Conservation (phyloP, 2,113 vertebrate species). For the Nothobranchius furzeri region DNA sequence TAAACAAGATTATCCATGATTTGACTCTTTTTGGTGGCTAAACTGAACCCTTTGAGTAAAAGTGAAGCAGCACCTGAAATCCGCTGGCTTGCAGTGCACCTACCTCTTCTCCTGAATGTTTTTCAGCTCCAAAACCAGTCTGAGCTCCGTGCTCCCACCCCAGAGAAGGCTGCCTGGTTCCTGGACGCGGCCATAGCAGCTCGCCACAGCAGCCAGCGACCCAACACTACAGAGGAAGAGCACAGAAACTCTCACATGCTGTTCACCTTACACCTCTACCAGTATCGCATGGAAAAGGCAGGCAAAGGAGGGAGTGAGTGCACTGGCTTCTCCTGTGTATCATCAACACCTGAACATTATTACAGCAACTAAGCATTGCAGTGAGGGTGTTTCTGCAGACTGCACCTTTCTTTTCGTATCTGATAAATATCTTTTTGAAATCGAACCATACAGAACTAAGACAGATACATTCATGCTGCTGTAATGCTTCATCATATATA, state of each 20-base stretch:
- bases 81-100: slow-evolving; percentile 16
- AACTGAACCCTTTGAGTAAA: background rate
- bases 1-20: slow-evolving; percentile 17
- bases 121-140: slow-evolving; percentile 96
- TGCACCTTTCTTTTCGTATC: background rate
- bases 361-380: no score
- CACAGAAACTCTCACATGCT: slow-evolving; percentile 98
- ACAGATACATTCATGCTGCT: slow-evolving; percentile 1
- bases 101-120: background rate
- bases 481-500: background rate
- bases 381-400: no score
- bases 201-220: slow-evolving; percentile 83
- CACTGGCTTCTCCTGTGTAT: background rate
- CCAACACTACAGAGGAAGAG: slow-evolving; percentile 88
- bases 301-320: slow-evolving; percentile 95
- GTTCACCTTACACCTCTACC: slow-evolving; percentile 97
- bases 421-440: background rate
- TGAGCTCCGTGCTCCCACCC: slow-evolving; percentile 91
- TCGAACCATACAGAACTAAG: background rate
- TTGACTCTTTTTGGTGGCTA: slow-evolving; percentile 8
- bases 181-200: slow-evolving; percentile 93
- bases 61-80: background rate
- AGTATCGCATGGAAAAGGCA: slow-evolving; percentile 98
- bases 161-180: slow-evolving; percentile 96
- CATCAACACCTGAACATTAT: no score